Conservation (phyloP, 2,797 vertebrate genomes). For the Anolis apletophallus region DNA sequence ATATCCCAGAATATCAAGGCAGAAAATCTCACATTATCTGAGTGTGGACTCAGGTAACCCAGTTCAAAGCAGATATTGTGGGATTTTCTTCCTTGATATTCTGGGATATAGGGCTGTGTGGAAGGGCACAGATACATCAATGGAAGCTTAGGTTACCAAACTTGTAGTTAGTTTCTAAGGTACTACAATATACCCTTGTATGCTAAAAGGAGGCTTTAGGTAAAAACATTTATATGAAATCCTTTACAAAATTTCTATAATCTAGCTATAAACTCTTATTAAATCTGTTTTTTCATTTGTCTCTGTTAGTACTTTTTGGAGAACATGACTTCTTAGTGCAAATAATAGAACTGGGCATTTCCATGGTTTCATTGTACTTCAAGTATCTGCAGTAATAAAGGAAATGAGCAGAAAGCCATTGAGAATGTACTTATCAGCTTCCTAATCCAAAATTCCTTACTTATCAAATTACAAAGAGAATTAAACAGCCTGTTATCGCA, state of each 20-base stretch:
- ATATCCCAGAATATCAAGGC: too few species aligned
- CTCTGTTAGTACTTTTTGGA: not conserved
- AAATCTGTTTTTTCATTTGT: slow-evolving; percentile 27
- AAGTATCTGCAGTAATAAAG: slow-evolving; percentile 14
- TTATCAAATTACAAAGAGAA: slow-evolving; percentile 27
- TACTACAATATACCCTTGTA: too few species aligned
- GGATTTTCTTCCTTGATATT: too few species aligned
- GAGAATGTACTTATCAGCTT: slow-evolving; percentile 33
- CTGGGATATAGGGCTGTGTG: too few species aligned
- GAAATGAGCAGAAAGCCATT: slow-evolving; percentile 31
- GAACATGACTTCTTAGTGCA: slow-evolving; percentile 13
- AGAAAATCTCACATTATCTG: too few species aligned
- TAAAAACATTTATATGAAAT: not conserved
- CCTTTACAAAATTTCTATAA: not conserved
- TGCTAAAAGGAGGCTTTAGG: too few species aligned
- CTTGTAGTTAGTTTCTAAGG: too few species aligned
- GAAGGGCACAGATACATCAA: too few species aligned
- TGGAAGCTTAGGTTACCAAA: too few species aligned
- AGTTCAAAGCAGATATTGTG: too few species aligned
- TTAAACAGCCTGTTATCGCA: slow-evolving; percentile 25
- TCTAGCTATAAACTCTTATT: not conserved
- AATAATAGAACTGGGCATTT: slow-evolving; percentile 1
- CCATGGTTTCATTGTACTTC: slow-evolving; percentile 9
- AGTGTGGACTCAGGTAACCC: too few species aligned
- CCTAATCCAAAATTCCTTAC: slow-evolving; percentile 39